A percentile compares a stretch with the other conserved stretches of the same genome.
phyloP scores from a whole-genome alignment of 1,140 invertebrate species.

The Potamilus streckersoni region DNA sequence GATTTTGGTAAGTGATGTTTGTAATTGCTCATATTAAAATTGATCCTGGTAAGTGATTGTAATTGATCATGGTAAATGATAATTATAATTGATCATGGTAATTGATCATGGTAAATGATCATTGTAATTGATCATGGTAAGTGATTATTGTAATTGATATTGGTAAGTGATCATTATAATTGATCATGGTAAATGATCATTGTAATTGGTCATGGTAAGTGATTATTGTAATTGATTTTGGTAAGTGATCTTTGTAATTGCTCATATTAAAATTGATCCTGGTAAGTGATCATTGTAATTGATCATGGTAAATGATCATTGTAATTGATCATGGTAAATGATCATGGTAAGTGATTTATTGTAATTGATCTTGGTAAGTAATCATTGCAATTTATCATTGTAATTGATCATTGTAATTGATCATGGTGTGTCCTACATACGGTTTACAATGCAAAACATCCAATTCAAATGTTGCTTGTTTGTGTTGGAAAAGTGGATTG shows the following conservation, averaged over 20 bases:
- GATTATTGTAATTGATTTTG: neutral
- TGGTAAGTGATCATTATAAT: neutral
- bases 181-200: neutral
- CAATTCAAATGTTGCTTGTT: neutral
- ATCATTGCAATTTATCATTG: neutral
- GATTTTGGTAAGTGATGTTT: neutral
- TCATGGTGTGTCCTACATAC: neutral
- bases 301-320: neutral
- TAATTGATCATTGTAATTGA: neutral
- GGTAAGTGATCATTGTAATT: constrained; percentile 2
- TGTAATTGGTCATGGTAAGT: neutral
- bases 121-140: neutral
- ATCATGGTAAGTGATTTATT: neutral
- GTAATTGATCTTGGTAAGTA: neutral
- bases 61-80: neutral
- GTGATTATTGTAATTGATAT: neutral
- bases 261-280: neutral
- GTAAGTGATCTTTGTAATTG: neutral
- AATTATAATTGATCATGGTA: neutral
- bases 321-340: neutral
- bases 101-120: neutral
- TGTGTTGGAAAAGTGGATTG: neutral
- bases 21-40: neutral
- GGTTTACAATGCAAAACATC: neutral
- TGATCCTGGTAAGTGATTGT: neutral